These are phyloP conservation scores for Piaya cayana DNA, from an alignment of 2,113 vertebrate species.

Conservation along the genomic window DNA sequence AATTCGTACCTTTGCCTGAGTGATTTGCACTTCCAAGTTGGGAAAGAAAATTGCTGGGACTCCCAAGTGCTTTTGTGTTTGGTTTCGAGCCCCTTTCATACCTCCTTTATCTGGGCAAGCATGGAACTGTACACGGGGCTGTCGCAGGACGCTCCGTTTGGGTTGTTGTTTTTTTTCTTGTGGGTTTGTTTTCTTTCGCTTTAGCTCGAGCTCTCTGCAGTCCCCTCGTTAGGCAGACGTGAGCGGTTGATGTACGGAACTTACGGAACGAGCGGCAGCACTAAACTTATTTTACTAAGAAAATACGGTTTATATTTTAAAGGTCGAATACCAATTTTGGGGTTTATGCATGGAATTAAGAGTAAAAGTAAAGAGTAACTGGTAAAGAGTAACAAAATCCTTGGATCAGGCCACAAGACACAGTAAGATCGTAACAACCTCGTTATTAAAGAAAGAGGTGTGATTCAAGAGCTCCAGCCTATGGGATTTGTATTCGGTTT, in stretches of 20 bases:
- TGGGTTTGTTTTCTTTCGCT: constrained; percentile 69
- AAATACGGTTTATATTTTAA: constrained; percentile 77
- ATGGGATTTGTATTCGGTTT: constrained; percentile 54
- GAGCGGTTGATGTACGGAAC: constrained; percentile 76
- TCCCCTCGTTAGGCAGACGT: constrained; percentile 76
- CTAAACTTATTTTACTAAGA: constrained; percentile 79
- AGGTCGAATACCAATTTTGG: constrained; percentile 56
- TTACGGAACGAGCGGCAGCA: constrained; percentile 77
- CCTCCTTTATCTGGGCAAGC: constrained; percentile 74
- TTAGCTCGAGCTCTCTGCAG: constrained; percentile 76
- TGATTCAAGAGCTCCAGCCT: constrained; percentile 61
- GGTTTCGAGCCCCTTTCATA: constrained; percentile 73
- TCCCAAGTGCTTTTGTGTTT: constrained; percentile 76
- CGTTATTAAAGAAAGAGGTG: constrained; percentile 56
- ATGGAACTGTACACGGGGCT: constrained; percentile 72
- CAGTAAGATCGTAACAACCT: constrained; percentile 62
- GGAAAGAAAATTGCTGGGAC: constrained; percentile 74
- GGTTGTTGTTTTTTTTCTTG: constrained; percentile 63
- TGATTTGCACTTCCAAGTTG: constrained; percentile 77
- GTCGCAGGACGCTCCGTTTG: constrained; percentile 68
- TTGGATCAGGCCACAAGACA: constrained; percentile 67
- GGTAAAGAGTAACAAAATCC: constrained; percentile 53
- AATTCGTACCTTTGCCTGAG: constrained; percentile 73
- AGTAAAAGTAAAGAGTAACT: no score
- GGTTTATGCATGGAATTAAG: constrained; percentile 56